Base-by-base conservation (phyloP, 2,797 vertebrate genomes). In the Scomberomorus guttatus region DNA sequence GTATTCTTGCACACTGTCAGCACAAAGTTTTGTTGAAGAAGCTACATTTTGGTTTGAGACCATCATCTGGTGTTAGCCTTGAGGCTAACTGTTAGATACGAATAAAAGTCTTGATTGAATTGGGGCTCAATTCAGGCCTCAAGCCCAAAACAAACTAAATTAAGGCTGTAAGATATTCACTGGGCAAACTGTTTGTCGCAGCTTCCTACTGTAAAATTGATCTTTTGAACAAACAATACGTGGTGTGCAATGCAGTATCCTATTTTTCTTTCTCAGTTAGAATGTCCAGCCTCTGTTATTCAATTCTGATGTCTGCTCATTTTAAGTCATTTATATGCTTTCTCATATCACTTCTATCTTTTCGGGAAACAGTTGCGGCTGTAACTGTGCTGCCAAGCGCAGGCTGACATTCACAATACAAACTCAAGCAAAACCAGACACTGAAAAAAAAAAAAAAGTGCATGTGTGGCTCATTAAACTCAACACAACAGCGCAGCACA, bases 91-190 rank as follows among this genome's bases (percentile, higher is more conserved):
- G 27, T 24, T 67, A 24, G 17, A 64, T 27, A 34, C 11, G 68
- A 77, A 56, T 57, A 67, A 46, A 69, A 70, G 9, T 42, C 25
- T 70, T 64, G 58, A 71, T 62, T 85, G 79, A 88, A 80, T 42
- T 75, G 68, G 62, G 48, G 42, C 52, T 62, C 39, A 37, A 42
- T 46, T 79, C 8, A 39, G 13, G 58, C 74, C 61, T 70, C 20
- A 25, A 79, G 72, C 44, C 39, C 66, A 75, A 52, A 66, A 67
- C 72, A 70, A 17, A 15, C 51, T 32, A 69, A 20, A 70, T 79
- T 24, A 76, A 52, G 15, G 44, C 42, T 34, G 25, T 29, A 37
- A 65, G 50, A 76, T 56, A 78, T 75, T 67, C 37, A 34, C 14
- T 52, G 42, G 32, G 24, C 27, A 62, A 76, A 74, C 60, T 34